Base-by-base conservation (phyloP, 2,113 vertebrate genomes). In the Forbesichthys agassizii region DNA sequence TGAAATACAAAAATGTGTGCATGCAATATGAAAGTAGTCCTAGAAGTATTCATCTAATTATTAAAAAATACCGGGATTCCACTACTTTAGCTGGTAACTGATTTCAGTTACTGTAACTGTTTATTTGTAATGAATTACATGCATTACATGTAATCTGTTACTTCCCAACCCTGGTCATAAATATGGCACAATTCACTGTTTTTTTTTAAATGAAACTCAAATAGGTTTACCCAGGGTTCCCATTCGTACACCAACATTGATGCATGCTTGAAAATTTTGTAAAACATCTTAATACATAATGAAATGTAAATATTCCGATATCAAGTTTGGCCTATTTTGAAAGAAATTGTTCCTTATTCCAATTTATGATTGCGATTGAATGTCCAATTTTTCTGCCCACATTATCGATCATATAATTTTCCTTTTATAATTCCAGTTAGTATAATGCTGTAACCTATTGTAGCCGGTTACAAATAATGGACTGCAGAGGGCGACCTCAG, bases 401-500 rank as follows among this genome's bases (percentile, higher is more conserved):
- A 12, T 13, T 13, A 51, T 51, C 7, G 10, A 12, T 51, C 2
- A 13, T 51, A 1, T 5, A 56, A 11, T 18, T 56, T 9, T 18
- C 27, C 16, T 56, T 10, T 18, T 11, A 56, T 5, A 9, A 18
- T 3, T 20, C 16, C 12, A 10, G 12, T 14, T 16, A 54, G 27
- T 27, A 27, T 1, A 9, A 53, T 53, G 9, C 13, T n/a, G 53
- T 33, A 33, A 33, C 13, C 27, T 20, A 46, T 12, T 13, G 33
- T 36, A 12, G 5, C 20, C 11, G 9, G 61, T 71, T 51, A 10
- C 56, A 53, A 0, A 0, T 0, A 2, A 0, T 49, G 48, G 27
- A 42, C 86, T 70, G 53, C 55, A 81, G 88, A 60, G 9, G 82
- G 77, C 20, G 48, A 11, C n/a, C 14, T 10, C 14, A 5, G 11